Base-by-base conservation (phyloP, 2,888 invertebrate species). In the Leptopilina drosophilae region DNA sequence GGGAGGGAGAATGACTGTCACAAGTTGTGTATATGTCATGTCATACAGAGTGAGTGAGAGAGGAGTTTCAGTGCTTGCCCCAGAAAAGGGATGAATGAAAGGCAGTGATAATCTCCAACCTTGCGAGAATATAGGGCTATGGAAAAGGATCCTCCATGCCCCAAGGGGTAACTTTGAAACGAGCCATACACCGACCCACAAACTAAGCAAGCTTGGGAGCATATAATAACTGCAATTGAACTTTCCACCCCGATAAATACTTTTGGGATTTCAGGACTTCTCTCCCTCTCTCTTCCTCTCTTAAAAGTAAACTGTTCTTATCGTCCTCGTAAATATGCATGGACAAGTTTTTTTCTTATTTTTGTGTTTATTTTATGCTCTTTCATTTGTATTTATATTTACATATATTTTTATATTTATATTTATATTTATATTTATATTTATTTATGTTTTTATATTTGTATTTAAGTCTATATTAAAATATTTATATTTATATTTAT, bases 81-180 rank as follows among this genome's bases (percentile, higher is more conserved):
- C 20, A 77, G 33, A 64, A 46, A 65, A 53, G 49, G 77, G 49
- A 77, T 65, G 77, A 77, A 77, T 77, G 77, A 53, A 49, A 46
- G 46, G 46, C 46, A 33, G 67, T 33, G 77, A 64, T 77, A 77
- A 77, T 67, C 33, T 33, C 53, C 56, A 66, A 20, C 66, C 66
- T 14, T 49, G 49, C n/a, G 49, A 49, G n/a, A 73, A 73, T 73
- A 26, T 73, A 73, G 12, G 69, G 69, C 26, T 53, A 73, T 56
- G 49, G 14, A 49, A 73, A 64, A 73, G 69, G 69, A 53, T 73
- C 69, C 53, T 73, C 33, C 49, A 49, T n/a, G 9, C 14, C 53
- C 53, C 69, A 14, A n/a, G 33, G 53, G 53, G 69, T n/a, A 73
- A 73, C n/a, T 73, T 56, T 26, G 53, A 73, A 69, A 26, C 33